Conservation (phyloP, 2,797 vertebrate genomes). For the Fistularia tabacaria region DNA sequence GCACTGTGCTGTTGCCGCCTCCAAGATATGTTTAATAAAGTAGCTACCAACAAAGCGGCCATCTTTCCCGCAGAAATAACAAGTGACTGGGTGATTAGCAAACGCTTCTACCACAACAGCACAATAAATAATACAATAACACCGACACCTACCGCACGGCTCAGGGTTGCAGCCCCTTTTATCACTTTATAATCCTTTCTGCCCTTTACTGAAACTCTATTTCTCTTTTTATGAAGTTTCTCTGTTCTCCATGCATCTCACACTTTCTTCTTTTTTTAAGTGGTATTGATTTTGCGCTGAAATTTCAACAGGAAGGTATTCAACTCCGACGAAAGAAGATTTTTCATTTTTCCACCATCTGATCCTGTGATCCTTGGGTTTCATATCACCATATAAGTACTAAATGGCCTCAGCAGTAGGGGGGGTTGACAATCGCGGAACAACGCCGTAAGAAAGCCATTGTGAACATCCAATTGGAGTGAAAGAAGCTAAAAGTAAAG, state of each 20-base stretch:
- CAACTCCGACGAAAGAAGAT: slow-evolving; percentile 34
- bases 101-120: slow-evolving; percentile 17
- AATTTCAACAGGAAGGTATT: slow-evolving; percentile 52
- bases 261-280: slow-evolving; percentile 27
- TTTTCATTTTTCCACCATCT: slow-evolving; percentile 29
- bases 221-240: slow-evolving; percentile 25
- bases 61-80: slow-evolving; percentile 4
- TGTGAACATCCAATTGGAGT: slow-evolving; percentile 34
- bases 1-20: background rate
- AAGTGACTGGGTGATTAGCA: slow-evolving; percentile 28
- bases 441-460: slow-evolving; percentile 27
- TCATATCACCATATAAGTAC: slow-evolving; percentile 30
- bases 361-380: slow-evolving; percentile 27
- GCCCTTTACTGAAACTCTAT: slow-evolving; percentile 33
- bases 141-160: slow-evolving; percentile 20
- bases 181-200: slow-evolving; percentile 22
- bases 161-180: slow-evolving; percentile 15
- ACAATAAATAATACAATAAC: slow-evolving; percentile 26
- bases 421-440: slow-evolving; percentile 13
- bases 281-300: slow-evolving; percentile 62
- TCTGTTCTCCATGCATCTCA: slow-evolving; percentile 6
- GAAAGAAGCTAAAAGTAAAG: slow-evolving; percentile 31
- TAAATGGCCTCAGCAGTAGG: slow-evolving; percentile 6
- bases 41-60: slow-evolving; percentile 2
- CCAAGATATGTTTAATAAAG: slow-evolving; percentile 2